Conservation (phyloP, 23 tunicate species). For the Aplidium turbinatum region DNA sequence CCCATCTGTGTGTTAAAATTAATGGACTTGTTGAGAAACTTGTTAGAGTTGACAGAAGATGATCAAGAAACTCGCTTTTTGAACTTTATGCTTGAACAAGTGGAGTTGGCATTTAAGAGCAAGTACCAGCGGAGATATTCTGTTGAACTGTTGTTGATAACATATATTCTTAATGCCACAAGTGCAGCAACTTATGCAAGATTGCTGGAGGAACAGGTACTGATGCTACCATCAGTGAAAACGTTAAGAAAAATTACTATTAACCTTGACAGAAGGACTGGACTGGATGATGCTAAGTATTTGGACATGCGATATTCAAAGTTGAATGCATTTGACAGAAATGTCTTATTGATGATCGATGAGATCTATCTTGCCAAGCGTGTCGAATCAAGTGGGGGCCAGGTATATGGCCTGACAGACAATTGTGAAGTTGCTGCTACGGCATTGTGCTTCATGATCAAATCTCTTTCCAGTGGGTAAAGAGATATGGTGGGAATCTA, state of each 20-base stretch:
- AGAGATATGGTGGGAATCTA: slow-evolving; percentile 5
- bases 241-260: not conserved
- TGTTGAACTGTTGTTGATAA: not conserved
- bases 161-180: not conserved
- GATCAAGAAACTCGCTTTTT: not conserved
- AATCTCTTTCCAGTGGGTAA: slow-evolving; percentile 15
- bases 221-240: not conserved
- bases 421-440: slow-evolving; percentile 11
- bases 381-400: slow-evolving; percentile 16
- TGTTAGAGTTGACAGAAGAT: not conserved
- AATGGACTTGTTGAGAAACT: not conserved
- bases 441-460: slow-evolving; percentile 15
- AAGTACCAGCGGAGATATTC: slow-evolving; percentile 13
- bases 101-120: not conserved
- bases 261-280: slow-evolving; percentile 4
- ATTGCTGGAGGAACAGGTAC: not conserved
- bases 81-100: slow-evolving; percentile 1
- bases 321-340: slow-evolving; percentile 28
- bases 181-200: too few species aligned
- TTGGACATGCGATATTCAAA: slow-evolving; percentile 6
- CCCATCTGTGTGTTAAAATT: not conserved
- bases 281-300: slow-evolving; percentile 7
- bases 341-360: slow-evolving; percentile 13
- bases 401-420: not conserved
- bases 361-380: slow-evolving; percentile 15